Conservation (phyloP, 2,113 vertebrate species). For the Lutjanus erythropterus region DNA sequence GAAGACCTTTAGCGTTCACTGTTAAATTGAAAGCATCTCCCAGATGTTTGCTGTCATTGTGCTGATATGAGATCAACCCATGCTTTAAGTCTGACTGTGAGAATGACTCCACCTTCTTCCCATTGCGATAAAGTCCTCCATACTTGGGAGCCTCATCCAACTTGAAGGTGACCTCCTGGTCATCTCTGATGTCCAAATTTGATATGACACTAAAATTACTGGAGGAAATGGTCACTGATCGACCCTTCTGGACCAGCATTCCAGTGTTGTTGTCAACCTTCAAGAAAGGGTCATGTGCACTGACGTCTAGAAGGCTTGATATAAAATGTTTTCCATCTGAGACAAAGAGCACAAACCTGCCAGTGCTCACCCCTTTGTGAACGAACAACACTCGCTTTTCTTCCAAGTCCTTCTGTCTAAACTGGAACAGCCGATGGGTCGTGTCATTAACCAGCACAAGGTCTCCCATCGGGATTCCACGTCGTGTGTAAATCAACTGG, state of each 20-base stretch:
- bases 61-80: constrained; percentile 85
- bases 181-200: constrained; percentile 90
- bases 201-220: constrained; percentile 88
- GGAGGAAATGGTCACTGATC: constrained; percentile 77
- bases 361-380: constrained; percentile 86
- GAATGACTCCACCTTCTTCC: constrained; percentile 79
- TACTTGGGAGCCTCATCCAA: constrained; percentile 82
- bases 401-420: constrained; percentile 88
- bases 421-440: constrained; percentile 88
- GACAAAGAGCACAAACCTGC: constrained; percentile 91
- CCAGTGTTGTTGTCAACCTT: constrained; percentile 88
- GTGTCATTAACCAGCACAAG: constrained; percentile 88
- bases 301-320: constrained; percentile 89
- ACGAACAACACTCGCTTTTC: constrained; percentile 89
- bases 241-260: constrained; percentile 89
- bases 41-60: constrained; percentile 85
- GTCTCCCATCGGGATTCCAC: constrained; percentile 91
- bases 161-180: constrained; percentile 83
- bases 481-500: constrained; percentile 88
- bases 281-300: constrained; percentile 87
- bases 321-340: constrained; percentile 91
- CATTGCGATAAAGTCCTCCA: constrained; percentile 84
- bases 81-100: constrained; percentile 86
- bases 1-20: constrained; percentile 80
- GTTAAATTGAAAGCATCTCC: constrained; percentile 87